phyloP scores from a whole-genome alignment of 1,140 invertebrate genomes.

The Microvelia longipes region DNA sequence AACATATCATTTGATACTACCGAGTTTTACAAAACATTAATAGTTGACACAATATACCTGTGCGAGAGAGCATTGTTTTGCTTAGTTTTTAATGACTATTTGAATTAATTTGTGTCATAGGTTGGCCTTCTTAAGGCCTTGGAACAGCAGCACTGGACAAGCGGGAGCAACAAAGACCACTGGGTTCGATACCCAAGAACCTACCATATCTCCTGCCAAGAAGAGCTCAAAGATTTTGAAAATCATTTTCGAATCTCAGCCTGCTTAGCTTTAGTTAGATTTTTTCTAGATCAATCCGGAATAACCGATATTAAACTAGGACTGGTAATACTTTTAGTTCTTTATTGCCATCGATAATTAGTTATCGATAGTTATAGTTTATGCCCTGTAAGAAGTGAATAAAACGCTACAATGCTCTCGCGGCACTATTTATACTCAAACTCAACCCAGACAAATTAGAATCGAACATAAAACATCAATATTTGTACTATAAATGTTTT shows the following conservation, averaged over 20 bases:
- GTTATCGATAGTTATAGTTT: background rate
- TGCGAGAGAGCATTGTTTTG: background rate
- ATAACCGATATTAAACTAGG: background rate
- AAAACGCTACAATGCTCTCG: background rate
- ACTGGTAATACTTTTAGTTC: background rate
- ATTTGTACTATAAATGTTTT: too few relatives aligned
- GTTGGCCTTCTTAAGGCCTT: constrained; percentile 61
- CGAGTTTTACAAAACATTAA: too few relatives aligned
- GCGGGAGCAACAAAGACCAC: constrained; percentile 54
- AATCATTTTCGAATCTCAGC: constrained; percentile 80
- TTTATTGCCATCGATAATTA: background rate
- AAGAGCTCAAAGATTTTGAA: constrained; percentile 74
- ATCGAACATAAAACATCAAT: too few relatives aligned
- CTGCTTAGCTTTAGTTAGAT: constrained; percentile 66
- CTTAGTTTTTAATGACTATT: background rate
- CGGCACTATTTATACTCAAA: background rate
- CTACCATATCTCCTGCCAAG: constrained; percentile 68
- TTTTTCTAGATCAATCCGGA: constrained; percentile 37
- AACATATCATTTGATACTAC: too few relatives aligned
- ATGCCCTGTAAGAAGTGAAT: background rate
- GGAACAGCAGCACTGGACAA: constrained; percentile 78
- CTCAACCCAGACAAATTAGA: background rate
- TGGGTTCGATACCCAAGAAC: constrained; percentile 71
- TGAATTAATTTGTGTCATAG: too few relatives aligned
- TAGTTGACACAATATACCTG: too few relatives aligned